A percentile compares a stretch with the other conserved stretches of the same genome.
Conservation (phyloP, 2,113 vertebrate species). For the Morone saxatilis region DNA sequence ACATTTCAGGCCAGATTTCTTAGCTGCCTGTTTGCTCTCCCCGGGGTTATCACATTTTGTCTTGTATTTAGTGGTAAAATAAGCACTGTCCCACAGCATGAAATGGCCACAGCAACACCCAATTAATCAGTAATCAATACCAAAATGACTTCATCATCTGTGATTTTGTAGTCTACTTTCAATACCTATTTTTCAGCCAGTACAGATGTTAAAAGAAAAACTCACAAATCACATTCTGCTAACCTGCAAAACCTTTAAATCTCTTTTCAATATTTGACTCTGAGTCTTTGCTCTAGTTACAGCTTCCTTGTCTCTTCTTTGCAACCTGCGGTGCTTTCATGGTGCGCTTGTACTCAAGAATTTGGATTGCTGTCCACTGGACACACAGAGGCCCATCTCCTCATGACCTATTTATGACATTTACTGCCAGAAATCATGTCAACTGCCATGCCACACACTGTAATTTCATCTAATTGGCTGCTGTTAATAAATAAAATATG, state of each 20-base stretch:
- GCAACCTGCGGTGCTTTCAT: not conserved
- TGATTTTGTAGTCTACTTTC: not conserved
- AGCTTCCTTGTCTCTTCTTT: not conserved
- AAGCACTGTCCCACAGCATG: not conserved
- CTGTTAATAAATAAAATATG: conserved; percentile 67
- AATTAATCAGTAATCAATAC: not conserved
- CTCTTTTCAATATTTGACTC: not conserved
- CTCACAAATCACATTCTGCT: not conserved
- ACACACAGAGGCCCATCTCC: not conserved
- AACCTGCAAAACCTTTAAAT: not conserved
- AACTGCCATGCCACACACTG: conserved; percentile 1
- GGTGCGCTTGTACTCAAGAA: not conserved
- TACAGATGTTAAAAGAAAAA: not conserved
- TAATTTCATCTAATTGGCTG: conserved; percentile 45
- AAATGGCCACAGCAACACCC: not conserved
- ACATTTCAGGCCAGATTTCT: conserved; percentile 55
- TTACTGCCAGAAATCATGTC: conserved; percentile 53
- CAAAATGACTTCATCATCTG: not conserved
- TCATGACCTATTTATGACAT: conserved; percentile 54
- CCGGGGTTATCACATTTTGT: not conserved
- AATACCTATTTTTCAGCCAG: not conserved
- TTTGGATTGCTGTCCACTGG: not conserved
- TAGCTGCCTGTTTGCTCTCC: conserved; percentile 18
- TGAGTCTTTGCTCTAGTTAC: not conserved
- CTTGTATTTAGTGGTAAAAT: not conserved